Conservation (phyloP, 2,113 vertebrate species). For the Passer domesticus region DNA sequence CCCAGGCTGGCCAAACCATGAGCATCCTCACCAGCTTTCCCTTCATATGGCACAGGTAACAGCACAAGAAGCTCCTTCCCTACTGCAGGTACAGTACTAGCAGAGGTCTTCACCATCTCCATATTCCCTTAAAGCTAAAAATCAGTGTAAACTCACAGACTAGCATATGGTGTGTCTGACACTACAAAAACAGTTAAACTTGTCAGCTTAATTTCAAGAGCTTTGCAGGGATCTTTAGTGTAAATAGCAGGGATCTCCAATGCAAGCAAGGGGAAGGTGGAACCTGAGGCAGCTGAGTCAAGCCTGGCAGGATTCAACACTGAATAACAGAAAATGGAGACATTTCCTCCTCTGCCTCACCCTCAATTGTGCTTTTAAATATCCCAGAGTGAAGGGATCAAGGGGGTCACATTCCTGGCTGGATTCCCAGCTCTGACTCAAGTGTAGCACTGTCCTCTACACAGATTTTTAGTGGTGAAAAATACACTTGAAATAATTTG, state of each 20-base stretch:
- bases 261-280: not conserved
- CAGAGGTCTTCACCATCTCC: not conserved
- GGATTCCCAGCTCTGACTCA: conserved; percentile 36
- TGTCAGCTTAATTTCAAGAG: conserved; percentile 3
- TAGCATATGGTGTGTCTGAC: conserved; percentile 14
- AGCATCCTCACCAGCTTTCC: not conserved
- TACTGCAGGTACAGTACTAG: not conserved
- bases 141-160: not conserved
- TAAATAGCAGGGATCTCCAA: not conserved
- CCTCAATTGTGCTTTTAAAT: conserved; percentile 15
- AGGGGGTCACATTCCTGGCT: conserved; percentile 11
- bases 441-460: not conserved
- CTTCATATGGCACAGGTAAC: not conserved
- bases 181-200: not conserved
- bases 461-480: not conserved
- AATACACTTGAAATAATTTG: conserved; percentile 44
- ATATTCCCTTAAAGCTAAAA: not conserved
- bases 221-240: not conserved
- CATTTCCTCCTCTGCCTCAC: conserved; percentile 2
- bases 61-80: not conserved
- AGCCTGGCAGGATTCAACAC: not conserved
- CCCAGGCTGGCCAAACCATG: not conserved
- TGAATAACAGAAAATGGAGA: conserved; percentile 25
- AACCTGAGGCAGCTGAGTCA: not conserved
- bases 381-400: not conserved